Conservation (phyloP, 2,888 invertebrate species). For the Suillia variegata region DNA sequence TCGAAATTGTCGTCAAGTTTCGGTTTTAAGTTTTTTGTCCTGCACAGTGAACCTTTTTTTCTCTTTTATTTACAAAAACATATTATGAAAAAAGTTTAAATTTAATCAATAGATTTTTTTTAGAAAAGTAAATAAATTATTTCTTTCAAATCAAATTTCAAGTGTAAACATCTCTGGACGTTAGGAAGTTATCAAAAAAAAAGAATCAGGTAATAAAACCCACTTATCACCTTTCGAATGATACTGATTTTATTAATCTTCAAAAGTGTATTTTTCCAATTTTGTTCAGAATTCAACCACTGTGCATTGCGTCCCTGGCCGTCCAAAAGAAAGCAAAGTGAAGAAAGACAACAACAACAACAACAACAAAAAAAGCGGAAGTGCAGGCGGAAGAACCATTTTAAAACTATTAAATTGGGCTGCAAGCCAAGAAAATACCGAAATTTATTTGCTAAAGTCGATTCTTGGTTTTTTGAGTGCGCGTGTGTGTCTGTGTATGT, state of each 20-base stretch:
- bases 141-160: too few relatives aligned
- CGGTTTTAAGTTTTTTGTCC: slow-evolving; percentile 2
- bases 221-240: too few relatives aligned
- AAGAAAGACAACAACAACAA: too few relatives aligned
- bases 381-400: slow-evolving; percentile 31
- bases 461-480: background rate
- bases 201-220: too few relatives aligned
- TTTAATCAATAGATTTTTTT: too few relatives aligned
- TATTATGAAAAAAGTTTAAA: too few relatives aligned
- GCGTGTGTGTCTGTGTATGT: background rate
- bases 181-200: slow-evolving; percentile 23
- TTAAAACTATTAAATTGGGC: slow-evolving; percentile 54
- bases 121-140: too few relatives aligned
- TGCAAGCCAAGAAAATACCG: slow-evolving; percentile 40
- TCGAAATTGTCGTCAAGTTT: background rate
- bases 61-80: too few relatives aligned
- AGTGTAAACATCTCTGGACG: background rate
- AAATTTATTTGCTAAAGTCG: background rate
- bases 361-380: slow-evolving; percentile 18
- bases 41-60: background rate
- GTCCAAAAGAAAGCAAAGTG: background rate
- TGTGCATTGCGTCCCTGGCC: too few relatives aligned
- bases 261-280: too few relatives aligned
- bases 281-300: too few relatives aligned
- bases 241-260: too few relatives aligned